Conservation (phyloP, 2,113 vertebrate genomes). For the Sapajus apella region DNA sequence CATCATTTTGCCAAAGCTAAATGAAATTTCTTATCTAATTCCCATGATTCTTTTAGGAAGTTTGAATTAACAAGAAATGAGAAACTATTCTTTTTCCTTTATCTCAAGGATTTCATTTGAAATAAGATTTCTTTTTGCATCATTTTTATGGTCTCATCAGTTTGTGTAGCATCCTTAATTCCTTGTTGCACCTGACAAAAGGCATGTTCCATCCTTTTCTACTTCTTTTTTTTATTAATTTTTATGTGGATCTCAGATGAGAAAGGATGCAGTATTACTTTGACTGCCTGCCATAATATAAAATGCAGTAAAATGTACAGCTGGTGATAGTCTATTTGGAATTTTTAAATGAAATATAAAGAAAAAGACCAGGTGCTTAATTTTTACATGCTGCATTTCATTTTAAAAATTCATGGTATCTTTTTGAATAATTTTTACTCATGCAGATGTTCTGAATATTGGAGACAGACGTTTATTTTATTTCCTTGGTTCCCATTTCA, state of each 20-base stretch:
- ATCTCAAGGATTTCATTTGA: constrained; percentile 3
- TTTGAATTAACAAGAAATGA: not conserved
- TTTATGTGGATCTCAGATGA: constrained; percentile 70
- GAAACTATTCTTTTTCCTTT: not conserved
- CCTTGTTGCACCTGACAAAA: constrained; percentile 26
- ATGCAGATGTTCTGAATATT: constrained; percentile 79
- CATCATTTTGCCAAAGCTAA: not conserved
- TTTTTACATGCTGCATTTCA: constrained; percentile 77
- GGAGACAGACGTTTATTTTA: constrained; percentile 74
- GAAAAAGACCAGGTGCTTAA: constrained; percentile 80
- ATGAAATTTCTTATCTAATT: constrained; percentile 41
- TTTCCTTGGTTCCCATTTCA: constrained; percentile 62
- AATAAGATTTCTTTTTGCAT: constrained; percentile 20
- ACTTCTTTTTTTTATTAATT: constrained; percentile 53
- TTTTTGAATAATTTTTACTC: constrained; percentile 80
- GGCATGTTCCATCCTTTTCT: not conserved
- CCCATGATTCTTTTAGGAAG: constrained; percentile 30
- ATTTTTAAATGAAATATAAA: constrained; percentile 79
- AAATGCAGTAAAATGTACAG: constrained; percentile 77
- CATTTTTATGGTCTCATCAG: not conserved
- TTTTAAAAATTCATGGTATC: constrained; percentile 81
- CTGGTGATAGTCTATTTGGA: constrained; percentile 76
- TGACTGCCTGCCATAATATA: constrained; percentile 71
- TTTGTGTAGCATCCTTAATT: constrained; percentile 50
- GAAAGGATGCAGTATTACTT: constrained; percentile 57